Evolutionary conservation across 1,140 invertebrate genomes (phyloP).

Genomic region (Leptestheria dahalacensis): DNA sequence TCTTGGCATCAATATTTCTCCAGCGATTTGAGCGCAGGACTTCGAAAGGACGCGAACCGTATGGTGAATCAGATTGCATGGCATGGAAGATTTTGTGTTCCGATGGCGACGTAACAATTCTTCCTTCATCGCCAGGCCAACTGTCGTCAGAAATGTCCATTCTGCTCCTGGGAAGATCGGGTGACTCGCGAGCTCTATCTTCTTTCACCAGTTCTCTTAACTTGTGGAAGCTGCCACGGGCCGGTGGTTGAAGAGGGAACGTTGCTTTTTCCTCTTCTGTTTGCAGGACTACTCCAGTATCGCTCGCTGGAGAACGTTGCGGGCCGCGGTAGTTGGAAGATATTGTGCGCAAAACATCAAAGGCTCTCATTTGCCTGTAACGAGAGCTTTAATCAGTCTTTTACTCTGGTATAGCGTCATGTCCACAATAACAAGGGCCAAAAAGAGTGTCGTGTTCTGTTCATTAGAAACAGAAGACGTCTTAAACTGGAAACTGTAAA

Average conservation of each 20-base stretch:
- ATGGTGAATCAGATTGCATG: not conserved
- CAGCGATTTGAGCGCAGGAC: not conserved
- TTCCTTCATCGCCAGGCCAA: not conserved
- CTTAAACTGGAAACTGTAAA: too few species aligned
- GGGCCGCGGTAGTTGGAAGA: constrained; percentile 27
- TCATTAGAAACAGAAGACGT: too few species aligned
- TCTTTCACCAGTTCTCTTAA: constrained; percentile 41
- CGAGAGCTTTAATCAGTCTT: not conserved
- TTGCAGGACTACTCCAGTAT: not conserved
- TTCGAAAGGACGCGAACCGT: not conserved
- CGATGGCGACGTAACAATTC: constrained; percentile 2
- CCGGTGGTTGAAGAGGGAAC: constrained; percentile 21
- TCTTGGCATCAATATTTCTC: not conserved
- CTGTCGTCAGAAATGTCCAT: not conserved
- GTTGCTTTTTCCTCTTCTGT: constrained; percentile 24
- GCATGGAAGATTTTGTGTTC: not conserved
- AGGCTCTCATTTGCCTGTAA: not conserved
- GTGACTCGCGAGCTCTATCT: constrained; percentile 47
- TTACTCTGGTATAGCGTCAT: not conserved
- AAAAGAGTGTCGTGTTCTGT: too few species aligned
- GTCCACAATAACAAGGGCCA: too few species aligned
- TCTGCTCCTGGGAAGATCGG: constrained; percentile 27
- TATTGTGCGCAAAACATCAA: not conserved
- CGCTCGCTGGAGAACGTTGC: constrained; percentile 9
- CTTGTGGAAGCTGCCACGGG: constrained; percentile 43